Percentiles rank a stretch among this genome's conserved stretches.
Conservation (phyloP, 2,113 vertebrate genomes). For the Bufo gargarizans region DNA sequence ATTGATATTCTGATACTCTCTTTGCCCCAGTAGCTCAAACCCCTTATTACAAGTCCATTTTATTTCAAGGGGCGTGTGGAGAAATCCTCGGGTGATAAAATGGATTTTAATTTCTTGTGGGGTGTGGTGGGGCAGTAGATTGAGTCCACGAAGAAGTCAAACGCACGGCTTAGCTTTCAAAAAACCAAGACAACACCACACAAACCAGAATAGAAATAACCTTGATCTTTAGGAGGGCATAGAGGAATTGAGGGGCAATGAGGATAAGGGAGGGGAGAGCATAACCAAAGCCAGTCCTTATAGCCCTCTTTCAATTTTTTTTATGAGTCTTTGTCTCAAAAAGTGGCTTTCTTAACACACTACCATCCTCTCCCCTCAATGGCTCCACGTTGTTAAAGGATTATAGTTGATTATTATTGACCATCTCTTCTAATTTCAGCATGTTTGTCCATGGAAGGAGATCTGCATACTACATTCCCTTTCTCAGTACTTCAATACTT, state of each 20-base stretch:
- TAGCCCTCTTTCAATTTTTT: constrained; percentile 44
- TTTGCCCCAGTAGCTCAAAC: constrained; percentile 51
- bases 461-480: constrained; percentile 21
- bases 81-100: constrained; percentile 39
- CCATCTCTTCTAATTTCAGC: constrained; percentile 25
- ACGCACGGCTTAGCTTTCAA: constrained; percentile 58
- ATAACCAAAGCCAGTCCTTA: constrained; percentile 51
- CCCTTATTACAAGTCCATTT: constrained; percentile 47
- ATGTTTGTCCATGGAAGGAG: constrained; percentile 20
- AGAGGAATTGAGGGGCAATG: constrained; percentile 38
- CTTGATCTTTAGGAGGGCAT: constrained; percentile 54
- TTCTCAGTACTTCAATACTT: constrained; percentile 22
- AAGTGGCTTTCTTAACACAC: constrained; percentile 10
- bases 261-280: constrained; percentile 52
- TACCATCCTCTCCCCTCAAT: constrained; percentile 52
- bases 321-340: constrained; percentile 38
- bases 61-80: constrained; percentile 30
- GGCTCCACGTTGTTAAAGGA: constrained; percentile 49
- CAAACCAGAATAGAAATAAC: constrained; percentile 60
- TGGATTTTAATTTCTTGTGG: constrained; percentile 37
- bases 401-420: constrained; percentile 39
- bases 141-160: constrained; percentile 56
- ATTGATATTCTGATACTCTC: constrained; percentile 59
- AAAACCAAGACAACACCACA: constrained; percentile 59
- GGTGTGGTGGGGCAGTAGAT: constrained; percentile 46